Conservation (phyloP, 2,113 vertebrate genomes). For the Anhinga anhinga region DNA sequence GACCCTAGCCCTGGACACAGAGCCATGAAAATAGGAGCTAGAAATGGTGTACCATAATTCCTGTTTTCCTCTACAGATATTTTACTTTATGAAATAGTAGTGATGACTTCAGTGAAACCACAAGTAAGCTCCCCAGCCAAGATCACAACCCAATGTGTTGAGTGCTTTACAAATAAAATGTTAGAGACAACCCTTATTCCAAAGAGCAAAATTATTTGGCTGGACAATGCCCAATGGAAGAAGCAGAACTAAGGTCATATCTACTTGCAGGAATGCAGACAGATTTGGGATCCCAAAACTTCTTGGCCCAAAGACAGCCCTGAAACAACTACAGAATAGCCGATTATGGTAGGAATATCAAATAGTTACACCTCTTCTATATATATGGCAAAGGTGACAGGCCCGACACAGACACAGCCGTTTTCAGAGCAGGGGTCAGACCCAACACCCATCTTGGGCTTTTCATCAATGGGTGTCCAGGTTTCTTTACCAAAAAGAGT, state of each 20-base stretch:
- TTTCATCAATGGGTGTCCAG: neutral
- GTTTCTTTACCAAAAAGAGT: neutral
- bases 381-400: neutral
- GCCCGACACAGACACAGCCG: neutral
- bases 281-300: neutral
- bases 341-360: neutral
- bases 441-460: neutral
- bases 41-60: neutral
- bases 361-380: neutral
- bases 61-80: neutral
- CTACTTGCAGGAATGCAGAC: conserved; percentile 14
- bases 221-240: neutral
- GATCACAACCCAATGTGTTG: neutral
- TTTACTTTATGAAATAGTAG: neutral
- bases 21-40: neutral
- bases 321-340: neutral
- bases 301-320: neutral
- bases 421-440: neutral
- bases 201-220: neutral
- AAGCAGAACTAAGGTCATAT: neutral
- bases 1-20: neutral
- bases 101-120: neutral
- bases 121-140: neutral
- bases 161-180: neutral
- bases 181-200: neutral